A percentile compares a stretch with the other conserved stretches of the same genome.
Conservation (phyloP, 1,140 invertebrate species). For the Apis florea region DNA sequence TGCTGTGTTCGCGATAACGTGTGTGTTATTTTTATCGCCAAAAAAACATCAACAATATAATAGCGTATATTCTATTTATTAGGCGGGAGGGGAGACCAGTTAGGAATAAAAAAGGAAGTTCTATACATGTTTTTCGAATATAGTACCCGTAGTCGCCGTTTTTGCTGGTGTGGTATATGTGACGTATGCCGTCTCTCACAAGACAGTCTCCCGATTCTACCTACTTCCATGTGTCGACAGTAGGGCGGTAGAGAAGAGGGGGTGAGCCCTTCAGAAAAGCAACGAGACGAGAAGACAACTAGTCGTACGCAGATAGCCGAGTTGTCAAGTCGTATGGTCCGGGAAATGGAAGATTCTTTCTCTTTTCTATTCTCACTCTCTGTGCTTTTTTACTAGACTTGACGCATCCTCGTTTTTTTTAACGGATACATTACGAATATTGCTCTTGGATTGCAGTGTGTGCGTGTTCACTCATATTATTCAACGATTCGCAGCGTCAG, state of each 20-base stretch:
- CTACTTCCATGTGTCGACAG: slow-evolving; percentile 55
- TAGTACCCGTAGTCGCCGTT: background rate
- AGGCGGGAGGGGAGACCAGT: no score
- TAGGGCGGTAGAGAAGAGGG: slow-evolving; percentile 61
- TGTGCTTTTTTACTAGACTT: background rate
- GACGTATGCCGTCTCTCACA: slow-evolving; percentile 57
- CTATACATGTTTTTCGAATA: background rate
- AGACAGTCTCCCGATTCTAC: slow-evolving; percentile 56
- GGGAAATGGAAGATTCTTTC: background rate
- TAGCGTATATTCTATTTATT: background rate
- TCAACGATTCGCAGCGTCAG: background rate
- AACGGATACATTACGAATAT: background rate
- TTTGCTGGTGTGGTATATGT: slow-evolving; percentile 45
- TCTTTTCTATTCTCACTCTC: background rate
- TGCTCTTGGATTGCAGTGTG: slow-evolving; percentile 59
- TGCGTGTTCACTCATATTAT: background rate
- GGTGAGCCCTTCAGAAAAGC: slow-evolving; percentile 66
- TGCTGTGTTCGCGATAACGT: background rate
- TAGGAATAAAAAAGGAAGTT: background rate
- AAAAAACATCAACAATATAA: background rate
- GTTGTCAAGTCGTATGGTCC: slow-evolving; percentile 63
- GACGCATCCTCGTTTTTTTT: background rate
- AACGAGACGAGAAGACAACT: slow-evolving; percentile 66
- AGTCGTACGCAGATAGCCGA: slow-evolving; percentile 74
- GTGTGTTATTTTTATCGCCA: background rate